Conservation (phyloP, 2,113 vertebrate species). For the Lycocorax pyrrhopterus region DNA sequence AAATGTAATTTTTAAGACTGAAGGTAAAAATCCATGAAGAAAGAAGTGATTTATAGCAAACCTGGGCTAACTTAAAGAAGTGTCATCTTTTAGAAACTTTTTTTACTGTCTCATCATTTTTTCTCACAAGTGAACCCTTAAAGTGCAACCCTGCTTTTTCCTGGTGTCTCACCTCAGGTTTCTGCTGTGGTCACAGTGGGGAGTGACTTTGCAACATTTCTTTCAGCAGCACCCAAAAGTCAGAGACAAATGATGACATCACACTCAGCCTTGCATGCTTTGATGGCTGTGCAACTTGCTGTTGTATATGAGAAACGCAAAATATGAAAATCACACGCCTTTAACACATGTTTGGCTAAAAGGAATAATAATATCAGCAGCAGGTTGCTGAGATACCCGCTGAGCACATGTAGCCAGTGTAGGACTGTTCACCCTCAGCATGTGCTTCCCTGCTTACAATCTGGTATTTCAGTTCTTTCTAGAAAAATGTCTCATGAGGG, state of each 20-base stretch:
- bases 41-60: neutral
- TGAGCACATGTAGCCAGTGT: accelerated
- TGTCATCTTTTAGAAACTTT: neutral
- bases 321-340: neutral
- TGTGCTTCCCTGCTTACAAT: neutral
- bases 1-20: conserved; percentile 25
- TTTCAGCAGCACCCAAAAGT: neutral
- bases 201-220: neutral
- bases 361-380: neutral
- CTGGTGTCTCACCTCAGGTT: neutral
- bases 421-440: neutral
- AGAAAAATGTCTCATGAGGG: neutral
- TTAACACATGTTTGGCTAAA: accelerated
- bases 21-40: conserved; percentile 15
- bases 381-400: neutral
- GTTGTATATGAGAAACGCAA: neutral
- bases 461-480: neutral
- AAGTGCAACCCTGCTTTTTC: neutral
- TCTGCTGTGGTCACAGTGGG: neutral
- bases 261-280: neutral
- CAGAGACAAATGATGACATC: neutral
- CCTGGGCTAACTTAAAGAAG: neutral
- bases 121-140: neutral
- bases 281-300: neutral
- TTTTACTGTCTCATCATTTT: neutral